Evolutionary conservation across 2,888 invertebrate genomes (phyloP), one percentile per base, ranked within the genome.

Genomic region (Nomada fucata): DNA sequence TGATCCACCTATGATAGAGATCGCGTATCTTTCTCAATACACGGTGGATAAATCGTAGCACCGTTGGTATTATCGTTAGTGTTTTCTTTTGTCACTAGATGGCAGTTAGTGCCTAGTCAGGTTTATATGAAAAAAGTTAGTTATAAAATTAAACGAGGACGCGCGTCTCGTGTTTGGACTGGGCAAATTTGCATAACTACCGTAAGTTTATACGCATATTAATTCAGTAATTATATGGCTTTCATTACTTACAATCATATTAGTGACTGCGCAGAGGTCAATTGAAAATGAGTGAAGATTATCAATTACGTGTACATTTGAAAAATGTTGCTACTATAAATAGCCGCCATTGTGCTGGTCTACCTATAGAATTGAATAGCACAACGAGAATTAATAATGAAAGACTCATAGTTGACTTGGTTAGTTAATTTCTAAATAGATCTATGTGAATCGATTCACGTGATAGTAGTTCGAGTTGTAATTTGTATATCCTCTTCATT

Each of bases 1-100:
- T 52, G 10, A 3, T 29, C 78, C 79, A 79, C 77, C 77, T 79
- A 9, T 52, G 52, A 57, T 29, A 11, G 11, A 29, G 20, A 64
- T 9, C n/a, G 18, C 44, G 23, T 59, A 76, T 47, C 15, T 50
- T 47, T 74, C 3, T 15, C 7, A 11, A 53, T 63, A 57, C 20
- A 63, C 11, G 36, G 36, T 55, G 20, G 44, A 18, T 76, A 55
- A 36, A 53, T 4, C 7, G 26, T 2, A 15, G 53, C 36, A 36
- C 36, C 36, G 36, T 36, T 36, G 36, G 29, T 29, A 29, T 50
- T 50, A n/a, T n/a, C 36, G 60, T 20, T 36, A 23, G 11, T 42
- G 13, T 13, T 18, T 63, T 44, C 11, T 23, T 10, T 52, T 15
- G 15, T 36, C 44, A 15, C n/a, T 13, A 76, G 70, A 70, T 76